Evolutionary conservation across 2,797 vertebrate species (phyloP).

Genomic region (Chrysocyon brachyurus): DNA sequence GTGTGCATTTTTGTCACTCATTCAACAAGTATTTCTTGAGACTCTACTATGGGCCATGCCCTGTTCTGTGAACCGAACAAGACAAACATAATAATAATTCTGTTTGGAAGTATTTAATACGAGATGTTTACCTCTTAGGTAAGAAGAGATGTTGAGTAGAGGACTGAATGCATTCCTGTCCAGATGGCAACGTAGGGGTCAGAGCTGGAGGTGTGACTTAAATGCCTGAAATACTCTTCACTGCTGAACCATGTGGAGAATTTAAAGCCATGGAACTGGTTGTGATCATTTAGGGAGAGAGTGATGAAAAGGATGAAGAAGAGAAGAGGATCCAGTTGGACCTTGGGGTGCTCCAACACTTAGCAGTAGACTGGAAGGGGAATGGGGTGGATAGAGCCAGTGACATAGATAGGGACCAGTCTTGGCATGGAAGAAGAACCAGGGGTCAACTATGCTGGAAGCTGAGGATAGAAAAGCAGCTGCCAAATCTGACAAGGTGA

Average conservation of each 20-base stretch:
- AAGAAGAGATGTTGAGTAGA: background rate
- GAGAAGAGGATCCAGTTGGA: background rate
- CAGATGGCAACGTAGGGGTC: background rate
- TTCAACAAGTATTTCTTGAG: conserved; percentile 34
- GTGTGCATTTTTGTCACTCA: background rate
- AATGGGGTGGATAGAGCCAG: background rate
- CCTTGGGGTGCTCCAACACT: background rate
- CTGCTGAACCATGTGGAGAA: background rate
- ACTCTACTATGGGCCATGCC: background rate
- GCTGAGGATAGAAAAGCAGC: background rate
- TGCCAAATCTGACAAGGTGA: background rate
- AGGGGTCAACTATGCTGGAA: background rate
- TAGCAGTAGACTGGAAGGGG: background rate
- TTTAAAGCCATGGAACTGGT: background rate
- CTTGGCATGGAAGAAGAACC: background rate
- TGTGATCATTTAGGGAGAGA: background rate
- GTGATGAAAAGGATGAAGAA: background rate
- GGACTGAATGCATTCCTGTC: background rate
- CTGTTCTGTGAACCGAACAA: background rate
- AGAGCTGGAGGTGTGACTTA: background rate
- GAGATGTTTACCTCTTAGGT: background rate
- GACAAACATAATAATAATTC: background rate
- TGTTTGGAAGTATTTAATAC: conserved; percentile 40
- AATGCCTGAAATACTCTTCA: background rate
- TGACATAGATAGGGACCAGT: background rate